Evolutionary conservation across 2,797 vertebrate species (phyloP).

Genomic region (Mareca strepera): DNA sequence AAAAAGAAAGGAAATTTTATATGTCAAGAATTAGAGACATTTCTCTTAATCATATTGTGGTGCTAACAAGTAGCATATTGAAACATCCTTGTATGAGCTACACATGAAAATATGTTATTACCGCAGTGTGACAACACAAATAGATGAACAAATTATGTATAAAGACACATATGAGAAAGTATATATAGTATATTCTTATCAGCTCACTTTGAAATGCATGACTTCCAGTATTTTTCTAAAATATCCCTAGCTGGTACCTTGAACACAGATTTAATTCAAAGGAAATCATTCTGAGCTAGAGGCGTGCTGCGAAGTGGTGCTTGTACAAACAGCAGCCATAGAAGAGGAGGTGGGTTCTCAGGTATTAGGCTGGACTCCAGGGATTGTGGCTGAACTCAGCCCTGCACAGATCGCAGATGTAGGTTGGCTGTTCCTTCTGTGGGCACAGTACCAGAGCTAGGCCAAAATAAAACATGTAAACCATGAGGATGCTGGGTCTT

Average conservation of each 20-base stretch:
- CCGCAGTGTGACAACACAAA: neutral
- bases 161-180: neutral
- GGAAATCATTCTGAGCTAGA: neutral
- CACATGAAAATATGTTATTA: neutral
- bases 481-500: neutral
- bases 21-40: neutral
- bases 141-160: neutral
- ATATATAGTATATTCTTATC: neutral
- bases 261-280: neutral
- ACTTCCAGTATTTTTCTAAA: neutral
- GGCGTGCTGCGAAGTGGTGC: neutral
- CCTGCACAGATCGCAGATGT: rapidly evolving
- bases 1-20: neutral
- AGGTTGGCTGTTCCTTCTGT: neutral
- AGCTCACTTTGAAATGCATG: neutral
- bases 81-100: neutral
- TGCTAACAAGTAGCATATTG: neutral
- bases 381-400: neutral
- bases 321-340: rapidly evolving
- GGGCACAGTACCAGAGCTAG: neutral
- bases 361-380: neutral
- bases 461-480: neutral
- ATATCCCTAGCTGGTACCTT: neutral
- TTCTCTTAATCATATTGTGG: neutral
- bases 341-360: neutral